Percentiles rank a stretch among this genome's conserved stretches.
These are phyloP conservation scores for Paratilapia polleni DNA, from an alignment of 2,113 vertebrate genomes.

Conservation along the genomic window DNA sequence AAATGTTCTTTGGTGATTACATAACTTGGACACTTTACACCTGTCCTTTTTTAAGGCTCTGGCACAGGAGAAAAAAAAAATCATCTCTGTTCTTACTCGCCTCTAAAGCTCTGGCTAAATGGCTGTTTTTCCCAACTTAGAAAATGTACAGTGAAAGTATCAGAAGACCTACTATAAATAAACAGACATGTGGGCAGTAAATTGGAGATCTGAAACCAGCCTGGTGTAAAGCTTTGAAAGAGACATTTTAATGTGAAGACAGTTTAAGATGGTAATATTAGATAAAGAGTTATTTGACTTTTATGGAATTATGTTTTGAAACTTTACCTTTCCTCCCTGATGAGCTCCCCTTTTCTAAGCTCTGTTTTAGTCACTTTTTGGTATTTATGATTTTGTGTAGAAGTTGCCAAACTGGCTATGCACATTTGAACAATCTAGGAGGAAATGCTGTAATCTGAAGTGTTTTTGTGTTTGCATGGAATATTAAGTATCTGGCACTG, in stretches of 20 bases:
- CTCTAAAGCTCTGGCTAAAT: neutral
- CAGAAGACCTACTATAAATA: neutral
- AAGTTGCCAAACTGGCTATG: neutral
- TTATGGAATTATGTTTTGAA: neutral
- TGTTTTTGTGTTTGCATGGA: conserved; percentile 7
- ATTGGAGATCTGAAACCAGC: neutral
- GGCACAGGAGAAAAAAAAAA: neutral
- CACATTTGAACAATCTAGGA: neutral
- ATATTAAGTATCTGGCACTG: conserved; percentile 6
- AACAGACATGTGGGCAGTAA: neutral
- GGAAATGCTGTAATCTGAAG: neutral
- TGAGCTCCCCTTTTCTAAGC: no score
- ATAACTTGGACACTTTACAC: neutral
- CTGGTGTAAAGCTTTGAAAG: neutral
- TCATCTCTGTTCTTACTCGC: neutral
- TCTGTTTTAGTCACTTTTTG: neutral
- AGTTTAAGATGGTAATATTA: neutral
- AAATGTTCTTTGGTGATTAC: no score
- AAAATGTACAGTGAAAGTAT: neutral
- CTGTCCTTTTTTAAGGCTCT: neutral
- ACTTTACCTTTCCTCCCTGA: neutral
- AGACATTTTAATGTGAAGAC: neutral
- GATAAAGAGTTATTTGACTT: neutral
- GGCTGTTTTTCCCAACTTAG: neutral
- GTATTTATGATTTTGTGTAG: neutral